These are phyloP conservation scores for Tineola bisselliella DNA, from an alignment of 2,888 invertebrate genomes.

Conservation along the genomic window DNA sequence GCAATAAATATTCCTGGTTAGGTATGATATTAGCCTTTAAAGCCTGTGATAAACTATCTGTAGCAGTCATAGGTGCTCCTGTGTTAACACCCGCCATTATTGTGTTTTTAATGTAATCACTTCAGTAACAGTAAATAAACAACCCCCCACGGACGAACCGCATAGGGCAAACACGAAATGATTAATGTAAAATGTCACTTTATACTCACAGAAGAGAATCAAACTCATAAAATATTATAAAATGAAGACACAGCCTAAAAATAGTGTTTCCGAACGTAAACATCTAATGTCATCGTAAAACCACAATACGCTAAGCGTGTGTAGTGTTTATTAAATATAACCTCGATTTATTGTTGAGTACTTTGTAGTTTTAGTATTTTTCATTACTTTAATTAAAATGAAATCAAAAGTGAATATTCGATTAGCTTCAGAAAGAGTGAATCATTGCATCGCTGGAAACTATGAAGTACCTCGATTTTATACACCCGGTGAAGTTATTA, in stretches of 20 bases:
- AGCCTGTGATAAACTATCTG: slow-evolving; percentile 81
- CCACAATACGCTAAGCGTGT: no score
- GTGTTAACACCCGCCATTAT: slow-evolving; percentile 42
- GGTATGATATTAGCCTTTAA: slow-evolving; percentile 87
- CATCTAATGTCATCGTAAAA: no score
- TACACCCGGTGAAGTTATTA: slow-evolving; percentile 90
- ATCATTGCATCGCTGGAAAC: slow-evolving; percentile 63
- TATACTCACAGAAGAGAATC: no score
- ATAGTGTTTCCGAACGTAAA: no score
- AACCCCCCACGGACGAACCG: no score
- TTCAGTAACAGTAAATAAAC: not conserved
- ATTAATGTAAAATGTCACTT: no score
- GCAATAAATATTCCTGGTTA: slow-evolving; percentile 90
- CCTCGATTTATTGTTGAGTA: not conserved
- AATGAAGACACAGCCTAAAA: no score
- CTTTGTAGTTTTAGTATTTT: slow-evolving; percentile 63
- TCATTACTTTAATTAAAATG: not conserved
- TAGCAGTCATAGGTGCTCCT: slow-evolving; percentile 71
- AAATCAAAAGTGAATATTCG: slow-evolving; percentile 41
- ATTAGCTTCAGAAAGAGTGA: slow-evolving; percentile 72
- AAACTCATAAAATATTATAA: no score
- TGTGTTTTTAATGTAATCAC: not conserved
- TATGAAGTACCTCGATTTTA: slow-evolving; percentile 73
- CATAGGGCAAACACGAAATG: no score
- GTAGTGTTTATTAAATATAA: no score